Base-by-base conservation (phyloP, 2,888 invertebrate species). In the Abscondita cerata region DNA sequence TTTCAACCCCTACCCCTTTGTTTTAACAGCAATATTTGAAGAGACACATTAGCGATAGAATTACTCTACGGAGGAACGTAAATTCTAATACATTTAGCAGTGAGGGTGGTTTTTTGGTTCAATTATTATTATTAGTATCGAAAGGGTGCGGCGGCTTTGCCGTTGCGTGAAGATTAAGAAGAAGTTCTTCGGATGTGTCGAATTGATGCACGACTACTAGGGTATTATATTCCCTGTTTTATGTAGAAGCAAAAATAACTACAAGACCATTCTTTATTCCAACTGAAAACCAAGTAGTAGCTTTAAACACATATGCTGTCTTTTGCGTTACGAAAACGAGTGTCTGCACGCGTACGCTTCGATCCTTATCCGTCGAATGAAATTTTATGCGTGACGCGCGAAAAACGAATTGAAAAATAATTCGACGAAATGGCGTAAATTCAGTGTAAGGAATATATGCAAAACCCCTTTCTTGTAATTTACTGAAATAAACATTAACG, bases 381-480 rank as follows among this genome's bases (percentile, higher is more conserved):
- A 2, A 6, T 25, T 25, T 25, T 25, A 25, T 13, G 12, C 11
- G 11, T 16, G 12, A 33, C 16, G 13, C 16, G 6, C 34, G 13
- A 16, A 51, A 36, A 33, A 20, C 58, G 47, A 50, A 18, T 52
- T 25, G 55, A 59, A 59, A 59, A 59, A 59, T 46, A 52, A 13
- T 15, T 46, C 63, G 56, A 59, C 59, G 54, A 59, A 59, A 64
- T 38, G 59, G 59, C 63, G 65, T 57, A 65, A 62, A 66, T 67
- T 59, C 66, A 61, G 66, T 59, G 61, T 59, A 65, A 67, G 67
- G 69, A 71, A 75, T 79, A 77, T 77, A 77, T 78, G 78, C 79
- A 80, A n/a, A 79, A 82, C 82, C 82, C 83, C 81, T 82, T 83
- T 82, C 82, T 83, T 83, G 83, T 83, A 83, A 82, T 83, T 83